Percentiles rank a stretch among this genome's conserved stretches.
These are phyloP conservation scores for Vulpes ferrilata DNA, from an alignment of 2,113 vertebrate species.

Conservation along the genomic window DNA sequence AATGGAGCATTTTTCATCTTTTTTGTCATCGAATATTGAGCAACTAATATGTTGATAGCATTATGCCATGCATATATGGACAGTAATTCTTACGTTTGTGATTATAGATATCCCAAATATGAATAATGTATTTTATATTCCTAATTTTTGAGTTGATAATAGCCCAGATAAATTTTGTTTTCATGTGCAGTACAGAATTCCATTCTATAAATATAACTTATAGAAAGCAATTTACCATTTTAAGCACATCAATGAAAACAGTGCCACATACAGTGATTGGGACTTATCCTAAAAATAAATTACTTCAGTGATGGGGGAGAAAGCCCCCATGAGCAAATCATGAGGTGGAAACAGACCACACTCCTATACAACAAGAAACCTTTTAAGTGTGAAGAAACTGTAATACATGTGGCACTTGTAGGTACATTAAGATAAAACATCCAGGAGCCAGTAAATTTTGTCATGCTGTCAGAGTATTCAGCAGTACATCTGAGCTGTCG, in stretches of 20 bases:
- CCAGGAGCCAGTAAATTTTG: constrained; percentile 76
- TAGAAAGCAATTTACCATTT: constrained; percentile 57
- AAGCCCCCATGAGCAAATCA: constrained; percentile 26
- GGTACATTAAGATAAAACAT: constrained; percentile 75
- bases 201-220: constrained; percentile 53
- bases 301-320: not conserved
- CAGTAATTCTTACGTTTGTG: not conserved
- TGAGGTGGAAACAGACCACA: constrained; percentile 54
- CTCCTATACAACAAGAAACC: constrained; percentile 34
- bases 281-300: constrained; percentile 62
- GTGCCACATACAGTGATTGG: not conserved
- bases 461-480: constrained; percentile 76
- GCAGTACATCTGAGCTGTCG: constrained; percentile 72
- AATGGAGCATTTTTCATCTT: not conserved
- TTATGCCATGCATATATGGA: not conserved
- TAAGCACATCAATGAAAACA: constrained; percentile 56
- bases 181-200: constrained; percentile 55
- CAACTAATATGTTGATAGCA: not conserved
- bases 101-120: constrained; percentile 24
- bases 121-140: constrained; percentile 30
- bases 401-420: constrained; percentile 64
- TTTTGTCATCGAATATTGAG: not conserved
- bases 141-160: constrained; percentile 8
- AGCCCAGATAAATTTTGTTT: constrained; percentile 45
- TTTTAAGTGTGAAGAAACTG: constrained; percentile 60